These are phyloP conservation scores for Phasianus colchicus DNA, from an alignment of 2,113 vertebrate species.

Conservation along the genomic window DNA sequence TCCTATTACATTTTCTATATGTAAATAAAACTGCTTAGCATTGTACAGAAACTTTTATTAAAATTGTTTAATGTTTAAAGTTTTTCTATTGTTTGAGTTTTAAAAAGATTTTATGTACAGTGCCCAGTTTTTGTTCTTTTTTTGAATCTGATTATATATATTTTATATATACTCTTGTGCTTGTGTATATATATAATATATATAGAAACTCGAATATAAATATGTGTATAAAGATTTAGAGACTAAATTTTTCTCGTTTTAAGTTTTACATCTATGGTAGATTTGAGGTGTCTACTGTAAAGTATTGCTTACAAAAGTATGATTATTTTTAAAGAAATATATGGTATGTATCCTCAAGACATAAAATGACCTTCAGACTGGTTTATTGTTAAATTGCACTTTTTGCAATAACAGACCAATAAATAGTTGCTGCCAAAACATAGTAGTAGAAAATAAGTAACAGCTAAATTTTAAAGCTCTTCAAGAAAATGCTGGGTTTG, in stretches of 20 bases:
- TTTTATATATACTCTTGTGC: slow-evolving; percentile 87
- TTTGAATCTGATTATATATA: slow-evolving; percentile 87
- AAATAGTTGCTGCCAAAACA: slow-evolving; percentile 82
- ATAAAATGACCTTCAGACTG: slow-evolving; percentile 84
- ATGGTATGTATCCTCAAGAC: slow-evolving; percentile 86
- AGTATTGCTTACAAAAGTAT: slow-evolving; percentile 87
- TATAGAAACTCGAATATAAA: slow-evolving; percentile 83
- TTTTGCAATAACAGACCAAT: slow-evolving; percentile 83
- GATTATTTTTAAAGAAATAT: slow-evolving; percentile 88
- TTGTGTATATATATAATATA: slow-evolving; percentile 86
- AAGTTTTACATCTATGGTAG: slow-evolving; percentile 88
- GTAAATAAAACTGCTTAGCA: slow-evolving; percentile 96
- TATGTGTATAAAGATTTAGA: slow-evolving; percentile 87
- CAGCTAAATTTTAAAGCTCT: slow-evolving; percentile 65
- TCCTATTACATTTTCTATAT: slow-evolving; percentile 98
- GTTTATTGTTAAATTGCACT: slow-evolving; percentile 86
- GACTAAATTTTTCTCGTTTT: slow-evolving; percentile 84
- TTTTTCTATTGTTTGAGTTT: slow-evolving; percentile 92
- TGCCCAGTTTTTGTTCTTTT: slow-evolving; percentile 85
- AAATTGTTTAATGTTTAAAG: slow-evolving; percentile 97
- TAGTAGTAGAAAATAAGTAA: slow-evolving; percentile 77
- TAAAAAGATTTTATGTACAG: slow-evolving; percentile 87
- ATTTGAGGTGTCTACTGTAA: slow-evolving; percentile 88
- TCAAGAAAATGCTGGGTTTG: slow-evolving; percentile 58
- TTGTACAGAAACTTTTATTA: slow-evolving; percentile 96